Base-by-base conservation (phyloP, 2,797 vertebrate species). In the Remorina albescens region DNA sequence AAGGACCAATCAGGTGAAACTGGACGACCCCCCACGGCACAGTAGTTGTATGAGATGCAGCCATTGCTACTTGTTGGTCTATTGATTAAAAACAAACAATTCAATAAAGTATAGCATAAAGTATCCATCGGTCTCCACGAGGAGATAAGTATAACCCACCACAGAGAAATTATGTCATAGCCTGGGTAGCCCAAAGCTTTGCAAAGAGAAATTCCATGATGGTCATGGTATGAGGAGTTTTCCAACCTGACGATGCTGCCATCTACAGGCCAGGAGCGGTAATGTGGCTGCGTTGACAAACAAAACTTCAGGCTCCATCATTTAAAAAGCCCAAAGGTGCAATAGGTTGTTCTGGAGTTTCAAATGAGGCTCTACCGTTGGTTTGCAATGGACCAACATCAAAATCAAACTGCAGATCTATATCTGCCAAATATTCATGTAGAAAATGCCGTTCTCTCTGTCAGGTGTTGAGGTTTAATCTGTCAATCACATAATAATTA, bases 201-300 rank as follows among this genome's bases (percentile, higher is more conserved):
- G 36, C 18, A 42, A 25, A 47, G 23, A 19, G 18, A n/a, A n/a
- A n/a, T n/a, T n/a, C n/a, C n/a, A n/a, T n/a, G n/a, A n/a, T n/a
- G 16, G 25, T 26, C 10, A 2, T 21, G 1, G 26, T 28, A 4
- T 1, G 19, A 51, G 19, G 19, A 51, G 19, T 6, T 46, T 37
- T 69, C 12, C 1, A 9, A 10, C 9, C 5, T 7, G 13, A 25
- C 66, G 73, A 76, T 53, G 36, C 60, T 71, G 68, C 12, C 85
- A 86, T 8, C 86, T 81, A 26, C 64, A 53, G 79, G 81, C 6
- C 21, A 66, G 8, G 1, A 44, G 53, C 50, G 30, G n/a, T 7
- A 47, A 44, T 37, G 1, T 18, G 2, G 32, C 18, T 25, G 41
- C 2, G 18, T 10, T 42, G 32, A 49, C n/a, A 8, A 26, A 15